phyloP scores from a whole-genome alignment of 1,140 invertebrate species.

The Triops cancriformis region DNA sequence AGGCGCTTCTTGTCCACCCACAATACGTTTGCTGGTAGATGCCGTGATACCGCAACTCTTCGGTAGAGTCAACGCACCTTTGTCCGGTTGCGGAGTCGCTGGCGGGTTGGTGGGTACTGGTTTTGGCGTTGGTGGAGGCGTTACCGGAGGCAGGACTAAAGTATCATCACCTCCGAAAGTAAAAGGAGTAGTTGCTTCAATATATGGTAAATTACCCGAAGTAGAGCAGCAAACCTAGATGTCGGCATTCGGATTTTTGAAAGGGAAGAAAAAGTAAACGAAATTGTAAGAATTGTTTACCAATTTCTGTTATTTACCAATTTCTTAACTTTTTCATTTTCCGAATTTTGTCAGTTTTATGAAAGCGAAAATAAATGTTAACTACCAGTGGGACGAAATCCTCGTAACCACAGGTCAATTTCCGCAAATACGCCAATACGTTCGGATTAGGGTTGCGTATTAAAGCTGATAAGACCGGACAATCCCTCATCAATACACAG shows the following conservation, averaged over 20 bases:
- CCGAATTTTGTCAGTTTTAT: too few relatives aligned
- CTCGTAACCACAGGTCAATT: constrained; percentile 47
- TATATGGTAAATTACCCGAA: not conserved
- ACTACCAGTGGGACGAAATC: constrained; percentile 44
- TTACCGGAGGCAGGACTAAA: not conserved
- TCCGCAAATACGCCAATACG: constrained; percentile 40
- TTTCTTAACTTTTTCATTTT: too few relatives aligned
- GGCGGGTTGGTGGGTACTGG: constrained; percentile 14
- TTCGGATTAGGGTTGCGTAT: constrained; percentile 33
- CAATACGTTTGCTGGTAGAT: constrained; percentile 28
- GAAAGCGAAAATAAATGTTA: not conserved
- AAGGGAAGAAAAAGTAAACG: too few relatives aligned
- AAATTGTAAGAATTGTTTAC: too few relatives aligned
- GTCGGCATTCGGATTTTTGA: not conserved
- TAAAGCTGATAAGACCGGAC: constrained; percentile 40
- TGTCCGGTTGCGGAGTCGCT: not conserved
- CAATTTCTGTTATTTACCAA: too few relatives aligned
- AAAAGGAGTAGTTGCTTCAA: constrained; percentile 17
- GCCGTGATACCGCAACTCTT: constrained; percentile 28
- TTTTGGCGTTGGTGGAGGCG: constrained; percentile 17
- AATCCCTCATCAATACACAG: constrained; percentile 43
- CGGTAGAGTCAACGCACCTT: constrained; percentile 18
- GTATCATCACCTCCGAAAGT: not conserved
- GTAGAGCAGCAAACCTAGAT: constrained; percentile 24
- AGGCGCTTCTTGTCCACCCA: constrained; percentile 27